Percentiles rank a stretch among this genome's conserved stretches.
Conservation (phyloP, 2,888 invertebrate genomes). For the Trissolcus brochymenae region DNA sequence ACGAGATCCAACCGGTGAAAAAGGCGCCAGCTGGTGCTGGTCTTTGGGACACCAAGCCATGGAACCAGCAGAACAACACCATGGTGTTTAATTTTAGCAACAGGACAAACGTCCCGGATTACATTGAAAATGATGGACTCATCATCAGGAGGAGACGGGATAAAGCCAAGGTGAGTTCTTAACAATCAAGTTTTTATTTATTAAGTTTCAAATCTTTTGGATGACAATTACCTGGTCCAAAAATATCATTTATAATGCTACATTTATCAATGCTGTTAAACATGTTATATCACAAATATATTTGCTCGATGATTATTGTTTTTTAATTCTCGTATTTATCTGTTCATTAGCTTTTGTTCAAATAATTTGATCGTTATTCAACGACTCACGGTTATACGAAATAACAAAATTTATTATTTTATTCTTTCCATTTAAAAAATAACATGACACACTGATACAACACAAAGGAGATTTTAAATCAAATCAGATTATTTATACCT, state of each 20-base stretch:
- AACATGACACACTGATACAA: too few relatives aligned
- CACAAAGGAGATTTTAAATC: too few relatives aligned
- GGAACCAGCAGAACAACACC: constrained; percentile 81
- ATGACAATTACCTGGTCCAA: background rate
- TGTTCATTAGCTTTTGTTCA: too few relatives aligned
- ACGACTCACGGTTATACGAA: too few relatives aligned
- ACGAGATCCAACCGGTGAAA: constrained; percentile 73
- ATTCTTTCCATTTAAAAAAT: too few relatives aligned
- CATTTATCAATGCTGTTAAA: background rate
- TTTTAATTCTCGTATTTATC: too few relatives aligned
- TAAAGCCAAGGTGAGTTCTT: constrained; percentile 85
- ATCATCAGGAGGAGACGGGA: constrained; percentile 83
- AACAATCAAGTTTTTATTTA: background rate
- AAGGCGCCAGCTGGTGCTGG: constrained; percentile 69
- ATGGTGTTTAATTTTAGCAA: constrained; percentile 92
- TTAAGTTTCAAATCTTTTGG: background rate
- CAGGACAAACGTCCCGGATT: constrained; percentile 91
- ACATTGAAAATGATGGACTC: constrained; percentile 92
- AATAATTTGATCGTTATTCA: too few relatives aligned
- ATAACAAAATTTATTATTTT: too few relatives aligned
- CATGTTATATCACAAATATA: too few relatives aligned
- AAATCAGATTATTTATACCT: too few relatives aligned
- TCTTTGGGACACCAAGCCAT: constrained; percentile 76
- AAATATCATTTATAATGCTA: background rate
- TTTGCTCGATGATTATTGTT: too few relatives aligned